These are phyloP conservation scores for Drosophila orosa DNA, from an alignment of 1,140 invertebrate species.

Conservation along the genomic window DNA sequence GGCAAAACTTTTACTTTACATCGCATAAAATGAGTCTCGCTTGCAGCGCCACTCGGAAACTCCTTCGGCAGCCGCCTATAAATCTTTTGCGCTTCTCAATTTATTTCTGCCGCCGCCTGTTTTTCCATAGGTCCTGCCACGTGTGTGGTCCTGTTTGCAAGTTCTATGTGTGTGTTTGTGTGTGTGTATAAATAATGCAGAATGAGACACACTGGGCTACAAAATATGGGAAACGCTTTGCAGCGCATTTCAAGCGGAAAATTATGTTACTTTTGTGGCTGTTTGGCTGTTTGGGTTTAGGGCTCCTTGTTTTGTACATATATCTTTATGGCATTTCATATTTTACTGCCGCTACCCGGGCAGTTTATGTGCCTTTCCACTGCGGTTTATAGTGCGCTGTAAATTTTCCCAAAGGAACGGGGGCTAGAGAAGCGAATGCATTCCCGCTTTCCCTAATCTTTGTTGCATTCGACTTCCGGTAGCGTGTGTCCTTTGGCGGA, in stretches of 20 bases:
- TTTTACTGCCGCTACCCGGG: constrained; percentile 41
- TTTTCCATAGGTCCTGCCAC: constrained; percentile 2
- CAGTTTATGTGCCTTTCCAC: constrained; percentile 21
- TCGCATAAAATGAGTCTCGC: constrained; percentile 32
- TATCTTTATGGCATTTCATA: constrained; percentile 70
- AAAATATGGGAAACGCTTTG: constrained; percentile 59
- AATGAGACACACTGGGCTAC: constrained; percentile 30
- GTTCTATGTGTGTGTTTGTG: not conserved
- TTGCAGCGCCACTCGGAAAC: constrained; percentile 38
- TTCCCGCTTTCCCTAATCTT: constrained; percentile 17
- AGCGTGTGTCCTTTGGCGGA: not conserved
- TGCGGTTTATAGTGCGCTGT: constrained; percentile 40
- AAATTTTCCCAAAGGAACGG: constrained; percentile 15
- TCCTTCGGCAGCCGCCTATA: constrained; percentile 35
- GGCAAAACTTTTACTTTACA: constrained; percentile 36
- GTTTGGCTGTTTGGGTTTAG: constrained; percentile 39
- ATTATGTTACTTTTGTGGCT: constrained; percentile 70
- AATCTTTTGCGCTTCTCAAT: constrained; percentile 35
- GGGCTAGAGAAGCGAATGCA: constrained; percentile 4
- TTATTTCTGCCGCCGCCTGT: constrained; percentile 23
- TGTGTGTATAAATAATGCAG: constrained; percentile 36
- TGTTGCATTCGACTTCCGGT: constrained; percentile 34
- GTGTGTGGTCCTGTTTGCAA: not conserved
- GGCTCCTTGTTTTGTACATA: constrained; percentile 24
- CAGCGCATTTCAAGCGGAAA: constrained; percentile 62